Evolutionary conservation across 1,140 invertebrate genomes (phyloP), one percentile per base, ranked within the genome.

Genomic region (Macrobrachium rosenbergii): DNA sequence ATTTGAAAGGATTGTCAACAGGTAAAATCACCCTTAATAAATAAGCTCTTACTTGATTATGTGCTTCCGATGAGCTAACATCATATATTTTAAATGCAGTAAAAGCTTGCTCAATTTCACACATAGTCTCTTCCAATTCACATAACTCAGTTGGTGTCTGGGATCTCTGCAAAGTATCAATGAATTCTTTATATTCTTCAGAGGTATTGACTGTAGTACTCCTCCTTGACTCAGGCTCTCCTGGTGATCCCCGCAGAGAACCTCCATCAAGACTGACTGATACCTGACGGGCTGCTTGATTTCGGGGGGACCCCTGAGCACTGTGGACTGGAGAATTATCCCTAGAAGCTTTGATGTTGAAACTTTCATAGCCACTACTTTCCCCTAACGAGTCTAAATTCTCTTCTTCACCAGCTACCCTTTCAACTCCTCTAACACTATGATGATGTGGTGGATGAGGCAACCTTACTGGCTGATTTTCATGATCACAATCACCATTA

Each of bases 321-420:
- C 76, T 88, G 43, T 88, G 78, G 43, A 80, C 77, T 59, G 91
- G 92, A 2, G 92, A 92, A 7, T 91, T 91, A 76, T 92, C 92
- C 3, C 90, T 88, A 0, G 92, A 92, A 73, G 92, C 92, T 89
- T 94, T 95, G 89, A 94, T 94, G 87, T 94, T 95, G 90, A 96
- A 95, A 90, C 96, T 97, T 90, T 97, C 96, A 90, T 97, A 97
- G 52, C 96, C 96, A 91, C 96, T 96, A 89, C 95, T 96, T 88
- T 96, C 95, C 5, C 95, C 95, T 21, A 95, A 93, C 0, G 96
- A 97, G 94, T 94, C 73, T 95, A 92, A 92, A 94, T 95, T 90
- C 37, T 90, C 92, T 80, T 88, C 91, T 76, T 90, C 87, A 7
- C 64, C 80, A n/a, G 19, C 82, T 16, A 23, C 60, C 12, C 78